These are phyloP conservation scores for Gryllus longicercus DNA, from an alignment of 2,888 invertebrate species.

Conservation along the genomic window DNA sequence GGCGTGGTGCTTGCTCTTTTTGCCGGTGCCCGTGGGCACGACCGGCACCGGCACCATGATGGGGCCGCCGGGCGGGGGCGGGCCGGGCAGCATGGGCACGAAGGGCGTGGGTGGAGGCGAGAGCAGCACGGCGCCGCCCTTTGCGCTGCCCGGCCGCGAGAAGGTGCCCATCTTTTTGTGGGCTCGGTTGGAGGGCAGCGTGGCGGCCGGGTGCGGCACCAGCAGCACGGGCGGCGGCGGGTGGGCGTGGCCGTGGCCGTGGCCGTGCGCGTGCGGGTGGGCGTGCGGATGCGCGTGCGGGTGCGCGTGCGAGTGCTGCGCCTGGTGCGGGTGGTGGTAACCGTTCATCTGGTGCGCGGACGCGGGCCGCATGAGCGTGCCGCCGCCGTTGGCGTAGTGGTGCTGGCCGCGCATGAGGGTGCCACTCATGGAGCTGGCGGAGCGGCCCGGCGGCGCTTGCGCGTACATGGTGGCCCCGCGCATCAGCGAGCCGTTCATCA, in stretches of 20 bases:
- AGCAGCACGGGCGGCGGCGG: conserved; percentile 23
- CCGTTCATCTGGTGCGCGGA: conserved; percentile 29
- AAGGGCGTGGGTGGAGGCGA: conserved; percentile 43
- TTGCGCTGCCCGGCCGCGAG: conserved; percentile 36
- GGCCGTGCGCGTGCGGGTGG: conserved; percentile 24
- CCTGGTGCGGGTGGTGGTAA: conserved; percentile 28
- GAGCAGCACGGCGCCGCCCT: conserved; percentile 34
- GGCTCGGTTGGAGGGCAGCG: conserved; percentile 38
- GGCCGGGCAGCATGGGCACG: conserved; percentile 19
- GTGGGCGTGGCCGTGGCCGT: conserved; percentile 40
- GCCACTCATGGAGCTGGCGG: conserved; percentile 40
- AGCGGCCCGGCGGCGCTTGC: conserved; percentile 37
- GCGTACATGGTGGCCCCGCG: conserved; percentile 23
- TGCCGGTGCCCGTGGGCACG: conserved; percentile 37
- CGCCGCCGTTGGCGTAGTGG: conserved; percentile 45
- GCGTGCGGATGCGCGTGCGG: conserved; percentile 27
- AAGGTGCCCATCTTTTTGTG: conserved; percentile 39
- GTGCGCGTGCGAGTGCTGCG: conserved; percentile 40
- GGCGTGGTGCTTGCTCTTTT: conserved; percentile 37
- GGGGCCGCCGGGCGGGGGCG: conserved; percentile 37
- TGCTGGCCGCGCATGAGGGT: conserved; percentile 40
- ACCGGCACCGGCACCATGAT: conserved; percentile 40
- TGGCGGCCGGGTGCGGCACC: conserved; percentile 42
- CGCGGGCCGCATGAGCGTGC: conserved; percentile 31
- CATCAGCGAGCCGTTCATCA: conserved; percentile 50